Conservation (phyloP, 2,888 invertebrate species). For the Poecilus cupreus region DNA sequence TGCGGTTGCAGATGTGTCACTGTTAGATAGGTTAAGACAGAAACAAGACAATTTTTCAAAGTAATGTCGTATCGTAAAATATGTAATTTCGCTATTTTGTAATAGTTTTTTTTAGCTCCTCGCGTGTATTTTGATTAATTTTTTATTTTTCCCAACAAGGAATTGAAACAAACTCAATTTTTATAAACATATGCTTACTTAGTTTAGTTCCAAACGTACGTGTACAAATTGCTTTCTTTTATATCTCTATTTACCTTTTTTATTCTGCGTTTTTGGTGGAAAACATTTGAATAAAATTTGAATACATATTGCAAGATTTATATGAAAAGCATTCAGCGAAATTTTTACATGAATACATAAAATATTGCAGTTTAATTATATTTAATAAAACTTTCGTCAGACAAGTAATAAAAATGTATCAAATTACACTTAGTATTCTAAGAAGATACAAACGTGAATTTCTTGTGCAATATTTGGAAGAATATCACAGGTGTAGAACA, state of each 20-base stretch:
- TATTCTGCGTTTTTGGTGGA: not conserved
- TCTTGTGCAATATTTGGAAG: not conserved
- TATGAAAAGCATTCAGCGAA: not conserved
- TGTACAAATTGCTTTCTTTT: constrained; percentile 37
- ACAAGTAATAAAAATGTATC: not conserved
- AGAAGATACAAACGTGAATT: too few species aligned
- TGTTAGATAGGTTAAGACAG: too few species aligned
- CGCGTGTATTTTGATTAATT: not conserved
- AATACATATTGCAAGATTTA: constrained; percentile 46
- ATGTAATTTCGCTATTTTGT: too few species aligned
- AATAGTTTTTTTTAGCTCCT: too few species aligned
- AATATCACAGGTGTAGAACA: not conserved
- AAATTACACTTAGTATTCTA: not conserved
- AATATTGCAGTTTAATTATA: not conserved
- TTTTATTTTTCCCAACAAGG: not conserved
- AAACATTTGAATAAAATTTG: constrained; percentile 49
- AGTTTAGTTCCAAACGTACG: constrained; percentile 29
- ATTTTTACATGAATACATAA: not conserved
- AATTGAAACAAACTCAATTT: not conserved
- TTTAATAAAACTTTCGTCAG: not conserved
- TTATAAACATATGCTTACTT: not conserved
- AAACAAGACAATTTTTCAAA: too few species aligned
- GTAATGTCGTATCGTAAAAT: too few species aligned
- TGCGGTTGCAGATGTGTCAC: too few species aligned
- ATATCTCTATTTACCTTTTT: constrained; percentile 32